A percentile compares a stretch with the other conserved stretches of the same genome.
Conservation (phyloP, 2,888 invertebrate genomes). For the Callinectes sapidus region DNA sequence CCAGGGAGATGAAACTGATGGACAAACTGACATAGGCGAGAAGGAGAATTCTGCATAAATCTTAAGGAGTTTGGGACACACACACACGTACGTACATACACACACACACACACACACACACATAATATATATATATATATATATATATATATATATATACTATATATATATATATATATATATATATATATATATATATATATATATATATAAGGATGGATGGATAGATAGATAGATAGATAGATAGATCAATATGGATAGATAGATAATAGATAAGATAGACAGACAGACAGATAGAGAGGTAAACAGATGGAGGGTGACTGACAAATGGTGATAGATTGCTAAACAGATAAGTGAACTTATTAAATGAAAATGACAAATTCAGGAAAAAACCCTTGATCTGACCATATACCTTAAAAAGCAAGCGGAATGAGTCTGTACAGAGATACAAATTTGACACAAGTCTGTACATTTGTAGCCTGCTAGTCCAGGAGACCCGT, state of each 20-base stretch:
- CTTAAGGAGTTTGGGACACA: conserved; percentile 2
- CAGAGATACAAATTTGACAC: conserved; percentile 61
- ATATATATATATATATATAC: not conserved
- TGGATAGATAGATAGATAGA: not conserved
- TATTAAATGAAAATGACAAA: conserved; percentile 16
- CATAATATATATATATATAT: too few species aligned
- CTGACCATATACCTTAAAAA: conserved; percentile 49
- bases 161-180: conserved; percentile 41
- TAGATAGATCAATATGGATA: not conserved
- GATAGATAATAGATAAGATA: not conserved
- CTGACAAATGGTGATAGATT: too few species aligned
- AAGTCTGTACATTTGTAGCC: conserved; percentile 66
- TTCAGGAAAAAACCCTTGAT: not conserved
- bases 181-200: not conserved
- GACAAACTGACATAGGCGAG: conserved; percentile 20
- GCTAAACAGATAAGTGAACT: not conserved
- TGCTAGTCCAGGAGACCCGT: conserved; percentile 65
- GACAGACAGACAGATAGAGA: too few species aligned
- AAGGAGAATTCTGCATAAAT: conserved; percentile 42
- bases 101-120: not conserved
- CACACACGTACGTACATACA: conserved; percentile 19
- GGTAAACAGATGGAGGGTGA: too few species aligned
- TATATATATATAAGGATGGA: not conserved
- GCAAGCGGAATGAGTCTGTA: conserved; percentile 60
- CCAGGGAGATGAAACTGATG: conserved; percentile 21